Conservation (phyloP, 2,888 invertebrate genomes). For the Mamestra brassicae region DNA sequence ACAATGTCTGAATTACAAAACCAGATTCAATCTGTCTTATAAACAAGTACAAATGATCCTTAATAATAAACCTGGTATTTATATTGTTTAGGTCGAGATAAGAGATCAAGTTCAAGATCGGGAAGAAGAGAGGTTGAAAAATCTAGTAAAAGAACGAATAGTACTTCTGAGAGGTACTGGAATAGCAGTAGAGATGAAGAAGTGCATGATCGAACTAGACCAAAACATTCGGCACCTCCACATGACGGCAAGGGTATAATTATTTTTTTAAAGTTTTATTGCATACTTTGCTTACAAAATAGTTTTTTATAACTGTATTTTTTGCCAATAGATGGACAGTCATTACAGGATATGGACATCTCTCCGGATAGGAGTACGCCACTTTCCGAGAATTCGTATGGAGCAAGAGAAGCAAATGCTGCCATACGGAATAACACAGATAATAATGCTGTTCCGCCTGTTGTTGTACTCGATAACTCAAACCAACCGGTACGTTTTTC, state of each 20-base stretch:
- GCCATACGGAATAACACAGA: constrained; percentile 74
- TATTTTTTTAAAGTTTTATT: no score
- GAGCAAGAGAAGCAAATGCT: constrained; percentile 83
- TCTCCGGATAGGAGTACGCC: constrained; percentile 97
- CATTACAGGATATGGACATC: constrained; percentile 97
- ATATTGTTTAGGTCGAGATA: constrained; percentile 81
- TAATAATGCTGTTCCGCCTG: constrained; percentile 80
- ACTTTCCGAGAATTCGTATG: constrained; percentile 95
- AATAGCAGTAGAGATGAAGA: constrained; percentile 83
- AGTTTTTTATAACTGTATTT: constrained; percentile 13
- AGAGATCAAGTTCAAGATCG: constrained; percentile 85
- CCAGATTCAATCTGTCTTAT: background rate
- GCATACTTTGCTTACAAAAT: constrained; percentile 5
- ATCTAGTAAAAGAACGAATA: constrained; percentile 83
- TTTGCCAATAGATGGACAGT: constrained; percentile 84
- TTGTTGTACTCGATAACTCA: constrained; percentile 86
- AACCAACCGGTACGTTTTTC: constrained; percentile 80
- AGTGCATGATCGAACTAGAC: constrained; percentile 80
- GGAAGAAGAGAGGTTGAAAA: constrained; percentile 85
- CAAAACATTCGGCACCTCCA: constrained; percentile 78
- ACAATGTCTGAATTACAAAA: background rate
- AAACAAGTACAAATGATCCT: background rate
- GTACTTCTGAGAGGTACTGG: constrained; percentile 85
- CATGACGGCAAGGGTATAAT: constrained; percentile 83
- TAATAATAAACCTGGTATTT: background rate